These are phyloP conservation scores for Calvadosia cruxmelitensis DNA, from an alignment of 30 jellyfish, hydroid and myxozoan species.

Conservation along the genomic window DNA sequence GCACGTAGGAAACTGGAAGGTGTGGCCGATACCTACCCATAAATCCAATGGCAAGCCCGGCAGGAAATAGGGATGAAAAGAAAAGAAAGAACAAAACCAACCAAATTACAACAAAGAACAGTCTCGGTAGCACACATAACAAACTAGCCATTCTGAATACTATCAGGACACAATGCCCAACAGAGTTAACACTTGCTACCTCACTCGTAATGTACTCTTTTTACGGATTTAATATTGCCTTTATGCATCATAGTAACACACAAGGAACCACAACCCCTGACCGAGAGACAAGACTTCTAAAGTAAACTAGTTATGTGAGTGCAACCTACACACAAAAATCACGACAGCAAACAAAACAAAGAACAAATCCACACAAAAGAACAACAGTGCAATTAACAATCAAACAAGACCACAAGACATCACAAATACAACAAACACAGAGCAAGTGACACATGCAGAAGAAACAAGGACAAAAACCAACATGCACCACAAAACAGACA, in stretches of 20 bases:
- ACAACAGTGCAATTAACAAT: not conserved
- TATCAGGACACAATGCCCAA: too few species aligned
- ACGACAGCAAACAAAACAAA: not conserved
- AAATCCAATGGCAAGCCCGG: too few species aligned
- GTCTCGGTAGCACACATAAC: not conserved
- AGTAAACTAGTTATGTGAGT: too few species aligned
- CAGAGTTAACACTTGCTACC: too few species aligned
- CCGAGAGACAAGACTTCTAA: too few species aligned
- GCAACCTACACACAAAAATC: not conserved
- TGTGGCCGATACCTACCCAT: constrained; percentile 97
- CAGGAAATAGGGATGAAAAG: too few species aligned
- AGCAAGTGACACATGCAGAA: not conserved
- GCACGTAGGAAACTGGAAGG: constrained; percentile 65
- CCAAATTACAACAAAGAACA: not conserved
- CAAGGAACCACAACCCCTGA: too few species aligned
- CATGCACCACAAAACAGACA: not conserved
- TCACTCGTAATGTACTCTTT: too few species aligned
- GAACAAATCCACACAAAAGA: not conserved
- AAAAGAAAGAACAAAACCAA: constrained; percentile 4
- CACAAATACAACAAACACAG: not conserved
- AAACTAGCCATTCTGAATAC: not conserved
- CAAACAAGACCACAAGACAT: not conserved
- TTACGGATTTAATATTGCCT: too few species aligned
- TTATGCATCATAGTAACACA: too few species aligned
- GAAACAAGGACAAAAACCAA: not conserved